phyloP scores from a whole-genome alignment of 2,797 vertebrate genomes.

The Stomatorhinus walkeri region DNA sequence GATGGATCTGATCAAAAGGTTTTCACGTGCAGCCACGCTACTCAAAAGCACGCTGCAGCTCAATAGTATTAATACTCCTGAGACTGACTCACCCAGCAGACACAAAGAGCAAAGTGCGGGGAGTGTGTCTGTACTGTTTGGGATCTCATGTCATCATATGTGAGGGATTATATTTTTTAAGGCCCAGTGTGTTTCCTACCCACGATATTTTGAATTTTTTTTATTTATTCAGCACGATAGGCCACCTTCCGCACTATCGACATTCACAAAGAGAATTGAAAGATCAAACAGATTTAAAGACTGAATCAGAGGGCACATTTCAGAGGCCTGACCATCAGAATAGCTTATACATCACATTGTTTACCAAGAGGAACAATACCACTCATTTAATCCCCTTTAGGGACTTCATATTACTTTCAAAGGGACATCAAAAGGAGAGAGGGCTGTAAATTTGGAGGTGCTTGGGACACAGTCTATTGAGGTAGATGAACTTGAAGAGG shows the following conservation, averaged over 20 bases:
- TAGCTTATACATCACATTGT: constrained; percentile 1
- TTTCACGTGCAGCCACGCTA: not conserved
- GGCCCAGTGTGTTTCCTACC: not conserved
- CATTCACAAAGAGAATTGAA: not conserved
- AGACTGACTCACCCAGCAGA: not conserved
- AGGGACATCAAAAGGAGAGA: constrained; percentile 10
- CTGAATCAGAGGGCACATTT: constrained; percentile 3
- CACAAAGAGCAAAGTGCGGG: not conserved
- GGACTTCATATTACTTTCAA: constrained; percentile 27
- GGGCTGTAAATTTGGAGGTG: not conserved
- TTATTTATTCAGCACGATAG: not conserved
- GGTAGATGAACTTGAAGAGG: not conserved
- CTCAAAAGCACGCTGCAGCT: not conserved
- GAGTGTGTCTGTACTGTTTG: not conserved
- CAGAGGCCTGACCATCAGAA: not conserved
- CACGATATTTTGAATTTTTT: not conserved
- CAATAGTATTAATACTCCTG: not conserved
- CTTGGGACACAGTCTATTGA: not conserved
- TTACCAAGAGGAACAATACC: constrained; percentile 1
- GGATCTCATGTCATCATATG: not conserved
- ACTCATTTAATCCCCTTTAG: constrained; percentile 30
- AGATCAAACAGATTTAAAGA: constrained; percentile 13
- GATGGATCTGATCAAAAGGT: not conserved
- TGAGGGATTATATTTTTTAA: not conserved
- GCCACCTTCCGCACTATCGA: not conserved